These are phyloP conservation scores for Melanchra persicariae DNA, from an alignment of 2,888 invertebrate species.

Conservation along the genomic window DNA sequence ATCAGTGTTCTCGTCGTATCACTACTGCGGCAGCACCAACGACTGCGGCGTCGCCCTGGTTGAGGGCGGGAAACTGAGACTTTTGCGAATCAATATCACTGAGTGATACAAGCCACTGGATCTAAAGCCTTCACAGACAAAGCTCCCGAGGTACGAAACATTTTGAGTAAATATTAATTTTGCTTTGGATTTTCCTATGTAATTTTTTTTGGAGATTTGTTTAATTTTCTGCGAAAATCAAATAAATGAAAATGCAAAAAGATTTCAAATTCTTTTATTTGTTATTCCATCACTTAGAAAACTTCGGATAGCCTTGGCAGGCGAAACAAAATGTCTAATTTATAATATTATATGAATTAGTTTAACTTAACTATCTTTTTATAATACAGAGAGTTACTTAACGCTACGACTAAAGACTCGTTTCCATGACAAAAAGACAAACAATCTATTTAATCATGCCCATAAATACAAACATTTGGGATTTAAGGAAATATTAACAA, in stretches of 20 bases:
- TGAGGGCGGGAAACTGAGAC: slow-evolving; percentile 92
- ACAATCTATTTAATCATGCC: slow-evolving; percentile 33
- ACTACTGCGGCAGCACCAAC: slow-evolving; percentile 93
- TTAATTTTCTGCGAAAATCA: slow-evolving; percentile 6
- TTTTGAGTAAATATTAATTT: not conserved
- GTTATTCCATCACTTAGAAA: slow-evolving; percentile 75
- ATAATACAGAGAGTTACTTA: slow-evolving; percentile 66
- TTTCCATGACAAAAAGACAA: slow-evolving; percentile 61
- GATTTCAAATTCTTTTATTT: slow-evolving; percentile 72
- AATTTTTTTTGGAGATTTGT: not conserved
- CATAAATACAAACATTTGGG: slow-evolving; percentile 24
- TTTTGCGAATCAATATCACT: slow-evolving; percentile 90
- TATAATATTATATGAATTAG: slow-evolving; percentile 58
- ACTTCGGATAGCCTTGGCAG: slow-evolving; percentile 64
- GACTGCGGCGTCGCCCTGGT: slow-evolving; percentile 93
- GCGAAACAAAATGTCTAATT: slow-evolving; percentile 58
- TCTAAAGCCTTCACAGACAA: not conserved
- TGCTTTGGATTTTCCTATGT: not conserved
- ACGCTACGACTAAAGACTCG: slow-evolving; percentile 48
- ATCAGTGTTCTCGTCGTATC: slow-evolving; percentile 94
- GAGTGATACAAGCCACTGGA: slow-evolving; percentile 61
- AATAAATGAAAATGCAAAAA: slow-evolving; percentile 46
- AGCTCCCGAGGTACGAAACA: not conserved
- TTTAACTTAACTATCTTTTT: slow-evolving; percentile 62
- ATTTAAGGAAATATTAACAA: slow-evolving; percentile 16